Conservation (phyloP, 2,113 vertebrate species). For the Etia nguti region DNA sequence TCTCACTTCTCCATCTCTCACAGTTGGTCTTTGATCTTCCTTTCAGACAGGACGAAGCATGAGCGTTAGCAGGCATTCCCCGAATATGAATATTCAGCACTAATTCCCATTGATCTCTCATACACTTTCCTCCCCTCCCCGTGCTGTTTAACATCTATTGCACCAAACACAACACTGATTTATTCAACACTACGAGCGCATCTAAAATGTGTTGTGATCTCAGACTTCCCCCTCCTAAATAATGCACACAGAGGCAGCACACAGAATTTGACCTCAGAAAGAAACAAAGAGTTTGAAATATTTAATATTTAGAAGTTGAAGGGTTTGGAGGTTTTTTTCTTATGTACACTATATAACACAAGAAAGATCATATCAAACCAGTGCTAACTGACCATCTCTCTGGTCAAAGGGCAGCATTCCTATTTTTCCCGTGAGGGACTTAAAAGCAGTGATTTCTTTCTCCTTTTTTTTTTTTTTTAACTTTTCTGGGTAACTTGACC, state of each 20-base stretch:
- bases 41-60: neutral
- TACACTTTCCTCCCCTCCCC: neutral
- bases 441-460: neutral
- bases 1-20: neutral
- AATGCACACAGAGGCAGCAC: slow-evolving; percentile 34
- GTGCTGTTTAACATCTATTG: neutral
- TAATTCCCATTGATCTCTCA: neutral
- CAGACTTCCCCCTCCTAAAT: slow-evolving; percentile 19
- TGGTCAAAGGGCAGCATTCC: neutral
- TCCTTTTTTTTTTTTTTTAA: neutral
- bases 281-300: neutral
- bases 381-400: neutral
- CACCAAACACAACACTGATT: slow-evolving; percentile 23
- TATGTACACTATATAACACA: neutral
- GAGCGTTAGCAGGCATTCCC: neutral
- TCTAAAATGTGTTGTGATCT: slow-evolving; percentile 20
- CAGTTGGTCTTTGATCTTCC: neutral
- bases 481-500: neutral
- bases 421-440: neutral
- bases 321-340: neutral
- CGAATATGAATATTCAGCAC: slow-evolving; percentile 11
- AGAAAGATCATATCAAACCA: neutral
- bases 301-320: neutral
- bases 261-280: slow-evolving; percentile 18
- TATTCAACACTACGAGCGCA: slow-evolving; percentile 25